Conservation (phyloP, 2,797 vertebrate genomes). For the Pangasius larnaudii region DNA sequence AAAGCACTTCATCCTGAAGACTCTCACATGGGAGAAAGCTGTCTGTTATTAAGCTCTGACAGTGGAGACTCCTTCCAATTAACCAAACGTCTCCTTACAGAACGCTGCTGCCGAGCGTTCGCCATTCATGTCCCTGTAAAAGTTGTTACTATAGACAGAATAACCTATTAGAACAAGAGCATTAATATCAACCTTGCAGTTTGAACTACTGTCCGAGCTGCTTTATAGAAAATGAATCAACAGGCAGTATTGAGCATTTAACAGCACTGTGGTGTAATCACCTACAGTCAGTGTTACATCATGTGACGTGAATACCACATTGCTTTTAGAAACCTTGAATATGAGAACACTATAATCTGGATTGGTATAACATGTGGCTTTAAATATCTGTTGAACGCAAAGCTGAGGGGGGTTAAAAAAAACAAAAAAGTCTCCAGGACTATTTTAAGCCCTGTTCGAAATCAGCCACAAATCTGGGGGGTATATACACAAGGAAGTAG, state of each 20-base stretch:
- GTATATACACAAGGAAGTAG: constrained; percentile 43
- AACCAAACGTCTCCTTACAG: not conserved
- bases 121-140: not conserved
- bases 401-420: not conserved
- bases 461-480: constrained; percentile 36
- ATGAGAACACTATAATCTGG: not conserved
- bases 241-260: not conserved
- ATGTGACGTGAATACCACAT: not conserved
- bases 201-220: not conserved
- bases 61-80: not conserved
- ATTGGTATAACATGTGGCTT: not conserved
- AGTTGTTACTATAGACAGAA: not conserved
- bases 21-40: not conserved
- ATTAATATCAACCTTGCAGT: not conserved
- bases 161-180: not conserved
- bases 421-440: not conserved
- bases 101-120: not conserved
- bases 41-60: not conserved
- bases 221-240: not conserved
- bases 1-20: not conserved
- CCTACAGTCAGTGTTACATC: not conserved
- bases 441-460: not conserved
- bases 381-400: not conserved
- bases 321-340: not conserved
- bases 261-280: not conserved